Evolutionary conservation across 1,140 invertebrate species (phyloP).

Genomic region (Lasioglossum baleicum): DNA sequence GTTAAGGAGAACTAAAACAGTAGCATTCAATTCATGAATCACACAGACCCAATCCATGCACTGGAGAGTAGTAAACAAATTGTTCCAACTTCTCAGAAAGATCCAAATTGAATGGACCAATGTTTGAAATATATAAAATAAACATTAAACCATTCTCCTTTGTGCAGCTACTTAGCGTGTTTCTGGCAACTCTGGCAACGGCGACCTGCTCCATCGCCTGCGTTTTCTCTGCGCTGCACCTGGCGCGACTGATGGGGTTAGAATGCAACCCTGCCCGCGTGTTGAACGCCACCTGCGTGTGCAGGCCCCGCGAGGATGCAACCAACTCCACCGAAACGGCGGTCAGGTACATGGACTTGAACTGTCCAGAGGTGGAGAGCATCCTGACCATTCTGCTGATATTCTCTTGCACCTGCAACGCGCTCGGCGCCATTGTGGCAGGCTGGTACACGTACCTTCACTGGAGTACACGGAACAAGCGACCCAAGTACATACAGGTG

Average conservation of each 20-base stretch:
- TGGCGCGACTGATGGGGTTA: slow-evolving; percentile 74
- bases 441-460: slow-evolving; percentile 79
- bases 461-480: slow-evolving; percentile 73
- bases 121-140: no score
- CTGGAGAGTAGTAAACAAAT: no score
- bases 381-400: slow-evolving; percentile 77
- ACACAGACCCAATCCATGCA: no score
- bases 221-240: slow-evolving; percentile 77
- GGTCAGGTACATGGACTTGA: slow-evolving; percentile 76
- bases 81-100: no score
- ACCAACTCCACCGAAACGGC: slow-evolving; percentile 39
- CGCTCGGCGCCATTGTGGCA: slow-evolving; percentile 74
- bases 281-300: slow-evolving; percentile 73
- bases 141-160: not conserved
- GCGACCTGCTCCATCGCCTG: slow-evolving; percentile 77
- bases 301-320: slow-evolving; percentile 60
- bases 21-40: no score
- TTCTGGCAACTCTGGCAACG: slow-evolving; percentile 74
- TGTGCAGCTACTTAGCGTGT: slow-evolving; percentile 74
- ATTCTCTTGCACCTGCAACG: slow-evolving; percentile 76
- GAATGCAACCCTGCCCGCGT: slow-evolving; percentile 77
- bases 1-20: no score
- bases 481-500: slow-evolving; percentile 76
- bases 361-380: slow-evolving; percentile 79
- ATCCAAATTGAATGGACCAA: no score